Evolutionary conservation across 1,140 invertebrate genomes (phyloP).

Genomic region (Drosophila seguyi): DNA sequence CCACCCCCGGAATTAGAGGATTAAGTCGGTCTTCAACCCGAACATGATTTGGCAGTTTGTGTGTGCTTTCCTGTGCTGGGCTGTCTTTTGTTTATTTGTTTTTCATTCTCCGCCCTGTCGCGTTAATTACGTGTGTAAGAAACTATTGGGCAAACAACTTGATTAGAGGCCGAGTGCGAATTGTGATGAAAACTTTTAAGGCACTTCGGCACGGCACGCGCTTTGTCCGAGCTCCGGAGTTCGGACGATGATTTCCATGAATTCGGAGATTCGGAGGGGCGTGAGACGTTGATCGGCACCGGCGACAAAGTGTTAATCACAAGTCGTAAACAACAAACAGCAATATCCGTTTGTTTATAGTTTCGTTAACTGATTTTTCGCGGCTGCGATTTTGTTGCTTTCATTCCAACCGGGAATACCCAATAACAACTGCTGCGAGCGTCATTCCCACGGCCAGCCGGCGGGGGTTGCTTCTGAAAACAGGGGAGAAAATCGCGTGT

Average conservation of each 20-base stretch:
- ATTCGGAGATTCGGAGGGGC: conserved; percentile 17
- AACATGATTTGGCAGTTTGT: conserved; percentile 32
- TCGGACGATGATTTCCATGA: conserved; percentile 44
- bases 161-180: conserved; percentile 70
- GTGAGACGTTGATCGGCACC: conserved; percentile 12
- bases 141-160: conserved; percentile 79
- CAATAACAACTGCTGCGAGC: conserved; percentile 22
- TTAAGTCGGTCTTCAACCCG: conserved; percentile 27
- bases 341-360: conserved; percentile 63
- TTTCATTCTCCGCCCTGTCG: conserved; percentile 15
- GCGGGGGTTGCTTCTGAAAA: no score
- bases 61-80: neutral
- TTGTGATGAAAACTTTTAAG: conserved; percentile 40
- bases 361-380: conserved; percentile 60
- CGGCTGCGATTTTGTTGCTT: conserved; percentile 18
- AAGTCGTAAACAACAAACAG: conserved; percentile 67
- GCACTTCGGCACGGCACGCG: conserved; percentile 59
- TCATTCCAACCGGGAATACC: conserved; percentile 28
- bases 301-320: conserved; percentile 63
- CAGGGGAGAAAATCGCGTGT: neutral
- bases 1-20: conserved; percentile 2
- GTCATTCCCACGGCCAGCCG: conserved; percentile 24
- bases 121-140: conserved; percentile 71
- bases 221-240: conserved; percentile 45
- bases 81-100: conserved; percentile 22